Conservation (phyloP, 2,113 vertebrate genomes). For the Ramphastos sulfuratus region DNA sequence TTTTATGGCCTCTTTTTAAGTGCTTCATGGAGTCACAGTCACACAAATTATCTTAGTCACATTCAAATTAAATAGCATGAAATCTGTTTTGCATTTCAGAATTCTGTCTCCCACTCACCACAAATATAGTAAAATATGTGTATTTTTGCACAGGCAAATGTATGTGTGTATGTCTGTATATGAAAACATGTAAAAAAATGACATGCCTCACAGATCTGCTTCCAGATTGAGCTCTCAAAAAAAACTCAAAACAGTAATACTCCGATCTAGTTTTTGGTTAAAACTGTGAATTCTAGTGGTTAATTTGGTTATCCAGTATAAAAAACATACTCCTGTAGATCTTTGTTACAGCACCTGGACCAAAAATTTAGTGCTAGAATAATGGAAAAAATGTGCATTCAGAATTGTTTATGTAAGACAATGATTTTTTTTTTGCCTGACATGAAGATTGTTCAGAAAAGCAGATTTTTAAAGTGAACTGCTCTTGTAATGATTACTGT, state of each 20-base stretch:
- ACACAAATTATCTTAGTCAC: conserved; percentile 44
- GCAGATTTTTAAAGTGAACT: neutral
- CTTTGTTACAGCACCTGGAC: neutral
- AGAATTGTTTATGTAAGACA: neutral
- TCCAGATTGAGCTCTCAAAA: neutral
- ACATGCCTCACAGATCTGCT: neutral
- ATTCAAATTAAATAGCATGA: conserved; percentile 36
- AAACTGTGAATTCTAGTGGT: neutral
- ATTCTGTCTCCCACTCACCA: conserved; percentile 18
- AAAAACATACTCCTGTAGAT: neutral
- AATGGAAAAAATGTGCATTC: neutral
- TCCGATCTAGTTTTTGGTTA: neutral
- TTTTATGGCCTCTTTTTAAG: conserved; percentile 5
- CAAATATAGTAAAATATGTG: conserved; percentile 32
- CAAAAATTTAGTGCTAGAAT: neutral
- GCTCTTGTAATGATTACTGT: neutral
- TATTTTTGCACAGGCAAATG: conserved; percentile 20
- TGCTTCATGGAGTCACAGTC: conserved; percentile 30
- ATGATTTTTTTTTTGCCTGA: neutral
- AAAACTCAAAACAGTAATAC: neutral
- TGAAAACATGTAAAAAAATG: conserved; percentile 41
- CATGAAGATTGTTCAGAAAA: neutral
- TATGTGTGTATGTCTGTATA: neutral
- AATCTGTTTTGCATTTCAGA: conserved; percentile 36
- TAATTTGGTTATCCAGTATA: neutral